Evolutionary conservation across 2,888 invertebrate genomes (phyloP), one percentile per base, ranked within the genome.

Genomic region (Ferrisia virgata): DNA sequence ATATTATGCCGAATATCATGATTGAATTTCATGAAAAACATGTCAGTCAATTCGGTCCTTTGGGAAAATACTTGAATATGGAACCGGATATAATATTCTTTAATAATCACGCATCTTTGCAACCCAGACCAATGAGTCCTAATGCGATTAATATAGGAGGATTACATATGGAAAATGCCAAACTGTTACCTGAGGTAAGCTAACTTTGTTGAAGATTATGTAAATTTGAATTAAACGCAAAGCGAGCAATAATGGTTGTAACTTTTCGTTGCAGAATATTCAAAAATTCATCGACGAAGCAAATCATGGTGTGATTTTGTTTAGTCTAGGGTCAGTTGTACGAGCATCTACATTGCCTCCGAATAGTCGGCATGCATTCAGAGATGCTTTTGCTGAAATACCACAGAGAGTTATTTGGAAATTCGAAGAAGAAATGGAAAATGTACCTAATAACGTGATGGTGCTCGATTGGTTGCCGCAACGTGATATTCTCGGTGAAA

Each of bases 351-450:
- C 80, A 0, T n/a, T 80, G 15, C 9, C 13, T 13, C 4, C 1
- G 3, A n/a, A 43, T 2, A 13, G 1, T 1, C 13, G n/a, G n/a
- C 15, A 18, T 1, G 80, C 31, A 1, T 47, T 80, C 1, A 80
- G 15, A 31, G 28, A 80, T 22, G 80, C 53, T 31, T 80, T 80
- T 31, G 80, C 80, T n/a, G 31, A 80, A 53, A 53, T 80, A 47
- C 80, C 80, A 15, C 80, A 80, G n/a, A 22, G 53, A 47, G 80
- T 80, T 15, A 80, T 80, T 3, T 80, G 80, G 80, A 80, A 80
- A 31, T 80, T 47, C n/a, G 47, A 80, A 31, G 53, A 47, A 31
- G 33, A 80, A 47, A 53, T 80, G 1, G 47, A 43, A 2, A 53
- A 47, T 80, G n/a, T 80, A 3, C n/a, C 80, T 5, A 53, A 40